Evolutionary conservation across 2,113 vertebrate genomes (phyloP), one percentile per base, ranked within the genome.

Genomic region (Entomyzon cyanotis): DNA sequence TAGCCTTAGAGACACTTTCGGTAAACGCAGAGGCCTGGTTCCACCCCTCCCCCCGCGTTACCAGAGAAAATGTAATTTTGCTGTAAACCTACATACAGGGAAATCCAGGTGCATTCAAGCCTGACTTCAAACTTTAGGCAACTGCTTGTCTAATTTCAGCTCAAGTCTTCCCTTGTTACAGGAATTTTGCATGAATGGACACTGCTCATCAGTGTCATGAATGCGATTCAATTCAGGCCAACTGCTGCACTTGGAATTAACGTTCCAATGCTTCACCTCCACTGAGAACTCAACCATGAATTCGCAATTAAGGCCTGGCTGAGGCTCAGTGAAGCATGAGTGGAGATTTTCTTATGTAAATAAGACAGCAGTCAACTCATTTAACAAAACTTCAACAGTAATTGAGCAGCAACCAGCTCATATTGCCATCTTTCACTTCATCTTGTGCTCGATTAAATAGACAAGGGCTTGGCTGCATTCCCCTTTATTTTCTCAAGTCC

Each of bases 271-370:
- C 68, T 90, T 95, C 37, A 7, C 80, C 69, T 92, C 78, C 53
- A 49, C 67, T 69, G 83, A 87, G 92, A 96, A 87, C 67, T 94
- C 85, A 89, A 81, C 87, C 87, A 94, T 87, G 93, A 96, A 96
- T 93, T 96, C 95, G 91, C 93, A 93, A 60, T 97, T 91, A 97
- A 95, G 52, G 20, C 46, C 52, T 90, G 58, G 50, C 58, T 65
- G 63, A 73, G 46, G 42, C 41, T 90, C 86, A 63, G 55, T 75
- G 92, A 96, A 96, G 84, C 92, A 81, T 75, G 79, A 93, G 58
- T 58, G 30, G 60, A 84, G 55, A 87, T 95, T 94, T 97, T 94
- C 67, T 93, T 85, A 87, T 75, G 68, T 94, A 96, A 97, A 97
- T 96, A 94, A 95, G 64, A 65, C 42, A 86, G 49, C 60, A 85